Evolutionary conservation across 2,113 vertebrate species (phyloP), one percentile per base, ranked within the genome.

Genomic region (Alosa alosa): DNA sequence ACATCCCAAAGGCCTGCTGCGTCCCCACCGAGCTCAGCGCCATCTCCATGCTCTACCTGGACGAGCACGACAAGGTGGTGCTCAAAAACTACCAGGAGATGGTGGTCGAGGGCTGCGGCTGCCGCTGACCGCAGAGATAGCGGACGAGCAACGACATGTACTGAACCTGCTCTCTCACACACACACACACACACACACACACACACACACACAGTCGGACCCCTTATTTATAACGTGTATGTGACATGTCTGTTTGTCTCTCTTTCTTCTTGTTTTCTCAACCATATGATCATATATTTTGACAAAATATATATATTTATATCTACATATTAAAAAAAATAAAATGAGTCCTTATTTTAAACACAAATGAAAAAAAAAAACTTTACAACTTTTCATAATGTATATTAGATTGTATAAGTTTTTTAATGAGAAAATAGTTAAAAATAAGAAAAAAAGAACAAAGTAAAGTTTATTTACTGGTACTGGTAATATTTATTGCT

Each of bases 281-380:
- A 98, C 96, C 96, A 97, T 98, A 98, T 97, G 97, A 98, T 97
- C 97, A 97, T 99, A 98, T 99, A 99, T 99, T 98, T 99, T 98
- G 97, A 98, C 97, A 97, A 98, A 94, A 95, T 94, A 95, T 96
- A 95, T 98, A 98, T 99, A 99, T 99, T 98, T 99, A 98, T 99
- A 98, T 98, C 97, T 96, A 97, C 96, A 89, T 97, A 97, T 97
- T 95, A 97, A 98, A 97, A 98, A 94, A 96, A 97, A 98, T 96
- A 97, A 97, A 92, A 97, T 95, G 96, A 97, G 96, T 98, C 95
- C 96, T 97, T 98, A 97, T 98, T 99, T 98, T 97, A 97, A 98
- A 97, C 95, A 96, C 96, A 96, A 96, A 94, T 0, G 94, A n/a
- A 94, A 87, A 78, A 92, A 78, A 92, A 92, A 95, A 94, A 93